phyloP scores from a whole-genome alignment of 1,140 invertebrate genomes.

The Atta colombica region DNA sequence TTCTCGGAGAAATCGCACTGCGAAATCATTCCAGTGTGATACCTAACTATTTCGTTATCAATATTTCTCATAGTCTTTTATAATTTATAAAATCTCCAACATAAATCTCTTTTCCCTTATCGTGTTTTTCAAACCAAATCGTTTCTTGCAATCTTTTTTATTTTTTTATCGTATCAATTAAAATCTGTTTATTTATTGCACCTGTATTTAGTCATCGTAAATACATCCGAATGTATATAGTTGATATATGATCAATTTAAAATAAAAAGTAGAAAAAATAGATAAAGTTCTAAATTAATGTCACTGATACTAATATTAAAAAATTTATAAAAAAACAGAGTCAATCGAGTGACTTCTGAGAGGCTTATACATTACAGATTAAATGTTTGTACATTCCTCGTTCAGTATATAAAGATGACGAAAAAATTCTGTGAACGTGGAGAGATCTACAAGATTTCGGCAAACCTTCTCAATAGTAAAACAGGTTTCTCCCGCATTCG shows the following conservation, averaged over 20 bases:
- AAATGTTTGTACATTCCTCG: neutral
- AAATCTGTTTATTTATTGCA: constrained; percentile 31
- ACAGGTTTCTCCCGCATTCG: constrained; percentile 33
- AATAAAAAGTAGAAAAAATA: neutral
- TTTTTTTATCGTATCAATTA: neutral
- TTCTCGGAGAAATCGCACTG: neutral
- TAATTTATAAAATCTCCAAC: constrained; percentile 8
- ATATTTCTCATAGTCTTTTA: neutral
- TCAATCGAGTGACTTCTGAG: neutral
- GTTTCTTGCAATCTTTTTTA: neutral
- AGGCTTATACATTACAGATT: neutral
- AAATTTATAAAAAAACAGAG: neutral
- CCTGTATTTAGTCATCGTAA: neutral
- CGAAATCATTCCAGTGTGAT: neutral
- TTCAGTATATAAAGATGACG: neutral
- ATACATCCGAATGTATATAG: neutral
- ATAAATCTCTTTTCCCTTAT: no score
- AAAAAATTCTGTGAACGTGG: constrained; percentile 16
- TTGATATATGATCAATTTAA: neutral
- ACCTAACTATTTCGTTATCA: neutral
- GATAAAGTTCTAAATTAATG: neutral
- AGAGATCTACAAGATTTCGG: constrained; percentile 33
- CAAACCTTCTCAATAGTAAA: constrained; percentile 38
- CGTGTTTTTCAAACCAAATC: neutral
- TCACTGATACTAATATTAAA: neutral